Evolutionary conservation across 2,113 vertebrate species (phyloP), one percentile per base, ranked within the genome.

Genomic region (Alligator mississippiensis): DNA sequence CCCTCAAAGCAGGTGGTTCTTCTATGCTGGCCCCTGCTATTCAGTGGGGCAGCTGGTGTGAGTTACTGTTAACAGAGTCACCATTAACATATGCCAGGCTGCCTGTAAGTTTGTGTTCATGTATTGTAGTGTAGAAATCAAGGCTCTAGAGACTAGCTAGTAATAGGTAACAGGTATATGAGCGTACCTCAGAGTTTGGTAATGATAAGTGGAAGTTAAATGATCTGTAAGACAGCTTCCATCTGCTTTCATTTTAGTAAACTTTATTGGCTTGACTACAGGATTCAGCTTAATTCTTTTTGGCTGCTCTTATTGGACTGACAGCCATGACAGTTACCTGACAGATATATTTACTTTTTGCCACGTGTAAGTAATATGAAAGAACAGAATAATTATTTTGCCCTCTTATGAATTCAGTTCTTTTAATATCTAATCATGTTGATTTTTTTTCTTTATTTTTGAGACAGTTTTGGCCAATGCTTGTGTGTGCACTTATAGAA

Each of bases 61-160:
- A 27, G 1, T 3, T 80, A 27, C 30, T 19, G 2, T 14, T 1
- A 1, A 4, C 8, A 34, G n/a, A 24, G 2, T 1, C 3, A 47
- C 47, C 7, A 47, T 47, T 47, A 47, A 47, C 47, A 9, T 47
- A 47, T 47, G 7, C 47, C 47, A 47, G 47, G 7, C 47, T 47
- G 4, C 3, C 34, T 9, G 8, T n/a, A 7, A 66, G 9, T 57
- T 11, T 57, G 74, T 25, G 54, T 55, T 16, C 74, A 76, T 55
- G 14, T 76, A 25, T 27, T 76, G 30, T 14, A 24, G 5, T 38
- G 24, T 10, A 55, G 75, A 59, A 27, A 75, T 11, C 10, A 15
- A 6, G 57, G 24, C 13, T 66, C 55, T 18, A 34, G 10, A 75
- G 57, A 19, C 66, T 61, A 18, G 4, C 62, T 47, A n/a, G 27